phyloP scores from a whole-genome alignment of 1,140 invertebrate genomes.

The Ceratosolen solmsi region DNA sequence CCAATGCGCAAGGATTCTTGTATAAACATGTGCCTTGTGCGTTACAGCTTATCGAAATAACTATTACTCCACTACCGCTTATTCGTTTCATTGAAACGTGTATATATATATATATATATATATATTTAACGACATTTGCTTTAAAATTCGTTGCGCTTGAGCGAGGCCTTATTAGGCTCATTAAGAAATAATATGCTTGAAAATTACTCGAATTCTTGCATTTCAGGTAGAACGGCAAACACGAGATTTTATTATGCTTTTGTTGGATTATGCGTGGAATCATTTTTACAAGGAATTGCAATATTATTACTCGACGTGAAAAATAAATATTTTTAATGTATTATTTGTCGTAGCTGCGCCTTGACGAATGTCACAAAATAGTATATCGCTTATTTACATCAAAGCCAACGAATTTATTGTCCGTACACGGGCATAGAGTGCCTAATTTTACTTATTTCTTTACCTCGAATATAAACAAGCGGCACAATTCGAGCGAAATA shows the following conservation, averaged over 20 bases:
- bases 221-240: too few species aligned
- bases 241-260: too few species aligned
- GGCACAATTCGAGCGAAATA: too few species aligned
- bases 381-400: too few species aligned
- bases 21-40: too few species aligned
- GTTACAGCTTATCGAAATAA: background rate
- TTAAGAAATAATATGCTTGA: background rate
- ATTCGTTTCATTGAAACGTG: background rate
- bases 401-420: too few species aligned
- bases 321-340: background rate
- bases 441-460: too few species aligned
- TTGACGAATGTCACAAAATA: too few species aligned
- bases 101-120: conserved; percentile 8
- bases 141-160: background rate
- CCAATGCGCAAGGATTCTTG: too few species aligned
- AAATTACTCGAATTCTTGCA: background rate
- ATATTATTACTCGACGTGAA: background rate
- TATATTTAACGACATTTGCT: background rate
- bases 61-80: background rate
- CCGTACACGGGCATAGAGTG: too few species aligned
- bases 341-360: too few species aligned
- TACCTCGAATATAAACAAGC: too few species aligned
- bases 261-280: background rate
- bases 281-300: background rate
- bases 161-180: background rate